Evolutionary conservation across 2,113 vertebrate species (phyloP).

Genomic region (Collichthys lucidus): DNA sequence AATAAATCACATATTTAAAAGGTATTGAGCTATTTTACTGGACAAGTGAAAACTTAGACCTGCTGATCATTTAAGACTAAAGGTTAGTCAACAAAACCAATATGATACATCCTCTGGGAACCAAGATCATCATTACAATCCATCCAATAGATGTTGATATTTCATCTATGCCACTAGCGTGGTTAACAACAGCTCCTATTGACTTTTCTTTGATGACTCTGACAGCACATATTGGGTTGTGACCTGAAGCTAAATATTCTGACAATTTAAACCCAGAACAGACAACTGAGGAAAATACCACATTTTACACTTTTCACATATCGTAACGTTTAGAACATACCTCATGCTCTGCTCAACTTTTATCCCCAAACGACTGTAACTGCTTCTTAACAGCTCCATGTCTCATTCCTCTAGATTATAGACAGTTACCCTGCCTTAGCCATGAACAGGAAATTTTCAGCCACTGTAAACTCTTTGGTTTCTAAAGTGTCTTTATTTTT

Average conservation of each 20-base stretch:
- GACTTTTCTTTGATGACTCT: not conserved
- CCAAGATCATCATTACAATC: not conserved
- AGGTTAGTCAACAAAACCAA: not conserved
- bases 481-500: constrained; percentile 13
- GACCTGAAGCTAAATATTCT: not conserved
- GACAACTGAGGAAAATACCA: constrained; percentile 19
- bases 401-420: not conserved
- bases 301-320: not conserved
- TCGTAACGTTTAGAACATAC: constrained; percentile 3
- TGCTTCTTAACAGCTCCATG: constrained; percentile 43
- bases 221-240: not conserved
- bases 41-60: not conserved
- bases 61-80: not conserved
- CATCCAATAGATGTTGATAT: not conserved
- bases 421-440: not conserved
- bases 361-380: constrained; percentile 13
- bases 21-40: not conserved
- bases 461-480: constrained; percentile 20
- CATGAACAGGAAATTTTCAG: not conserved
- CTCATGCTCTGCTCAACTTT: not conserved
- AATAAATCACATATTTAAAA: not conserved
- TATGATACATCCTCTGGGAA: not conserved
- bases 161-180: not conserved
- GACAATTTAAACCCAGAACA: not conserved
- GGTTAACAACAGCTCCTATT: not conserved